Evolutionary conservation across 64 coral and sea anemone species (phyloP).

Genomic region (Dendrophyllia cribrosa): DNA sequence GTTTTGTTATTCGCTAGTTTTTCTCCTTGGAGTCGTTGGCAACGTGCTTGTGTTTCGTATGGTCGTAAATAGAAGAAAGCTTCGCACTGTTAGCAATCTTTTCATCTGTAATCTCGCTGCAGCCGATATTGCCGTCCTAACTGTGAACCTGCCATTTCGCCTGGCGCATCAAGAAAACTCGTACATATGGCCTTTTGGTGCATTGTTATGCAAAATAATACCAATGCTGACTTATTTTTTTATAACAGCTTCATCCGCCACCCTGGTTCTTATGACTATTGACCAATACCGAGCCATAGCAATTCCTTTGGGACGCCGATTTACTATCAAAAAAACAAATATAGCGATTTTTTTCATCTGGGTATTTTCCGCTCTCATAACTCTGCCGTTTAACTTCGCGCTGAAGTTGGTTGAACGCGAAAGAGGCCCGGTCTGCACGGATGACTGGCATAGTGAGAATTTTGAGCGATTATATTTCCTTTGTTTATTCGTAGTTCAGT

Average conservation of each 20-base stretch:
- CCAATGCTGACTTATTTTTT: slow-evolving; percentile 85
- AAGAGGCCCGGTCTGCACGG: slow-evolving; percentile 72
- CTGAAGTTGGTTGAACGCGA: slow-evolving; percentile 28
- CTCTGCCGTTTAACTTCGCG: slow-evolving; percentile 83
- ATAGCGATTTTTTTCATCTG: slow-evolving; percentile 60
- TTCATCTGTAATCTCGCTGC: slow-evolving; percentile 93
- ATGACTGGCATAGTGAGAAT: slow-evolving; percentile 76
- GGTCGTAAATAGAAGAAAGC: slow-evolving; percentile 74
- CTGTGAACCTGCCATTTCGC: slow-evolving; percentile 86
- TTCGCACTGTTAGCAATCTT: slow-evolving; percentile 80
- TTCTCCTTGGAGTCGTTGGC: slow-evolving; percentile 78
- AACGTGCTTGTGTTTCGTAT: slow-evolving; percentile 86
- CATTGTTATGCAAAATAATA: slow-evolving; percentile 84
- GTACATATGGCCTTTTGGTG: slow-evolving; percentile 90
- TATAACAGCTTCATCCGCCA: slow-evolving; percentile 86
- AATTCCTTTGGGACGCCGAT: slow-evolving; percentile 44
- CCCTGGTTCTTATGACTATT: slow-evolving; percentile 64
- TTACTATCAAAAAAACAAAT: slow-evolving; percentile 75
- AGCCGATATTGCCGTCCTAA: slow-evolving; percentile 85
- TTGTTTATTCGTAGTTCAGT: slow-evolving; percentile 76
- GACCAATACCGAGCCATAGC: slow-evolving; percentile 78
- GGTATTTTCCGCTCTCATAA: slow-evolving; percentile 64
- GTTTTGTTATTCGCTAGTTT: slow-evolving; percentile 77
- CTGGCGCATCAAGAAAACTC: slow-evolving; percentile 93
- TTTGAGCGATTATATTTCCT: slow-evolving; percentile 87